A percentile compares a stretch with the other conserved stretches of the same genome.
Conservation (phyloP, 2,113 vertebrate genomes). For the Sebastes fasciatus region DNA sequence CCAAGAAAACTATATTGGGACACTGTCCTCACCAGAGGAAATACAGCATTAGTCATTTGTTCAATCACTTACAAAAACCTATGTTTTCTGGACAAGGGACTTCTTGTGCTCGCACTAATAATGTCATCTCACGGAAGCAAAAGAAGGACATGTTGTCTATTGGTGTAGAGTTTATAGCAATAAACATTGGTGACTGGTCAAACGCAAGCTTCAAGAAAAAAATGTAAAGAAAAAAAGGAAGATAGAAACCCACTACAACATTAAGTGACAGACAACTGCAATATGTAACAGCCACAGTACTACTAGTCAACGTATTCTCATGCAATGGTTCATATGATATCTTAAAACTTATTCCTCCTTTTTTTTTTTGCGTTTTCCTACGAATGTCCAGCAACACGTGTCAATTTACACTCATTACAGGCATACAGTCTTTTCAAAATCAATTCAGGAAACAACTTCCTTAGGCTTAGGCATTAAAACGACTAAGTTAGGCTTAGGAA, state of each 20-base stretch:
- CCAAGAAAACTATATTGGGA: not conserved
- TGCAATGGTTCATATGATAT: too few relatives aligned
- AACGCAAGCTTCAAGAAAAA: not conserved
- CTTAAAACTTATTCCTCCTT: too few relatives aligned
- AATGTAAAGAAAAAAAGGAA: not conserved
- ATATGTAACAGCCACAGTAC: not conserved
- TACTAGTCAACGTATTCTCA: too few relatives aligned
- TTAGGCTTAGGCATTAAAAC: too few relatives aligned
- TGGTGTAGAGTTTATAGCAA: not conserved
- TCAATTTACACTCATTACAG: too few relatives aligned
- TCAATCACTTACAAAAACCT: not conserved
- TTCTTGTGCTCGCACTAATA: not conserved
- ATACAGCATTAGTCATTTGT: too few relatives aligned
- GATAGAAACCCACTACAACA: not conserved
- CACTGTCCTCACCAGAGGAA: not conserved
- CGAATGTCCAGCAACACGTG: too few relatives aligned
- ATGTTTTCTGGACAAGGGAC: not conserved
- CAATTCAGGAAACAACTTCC: too few relatives aligned
- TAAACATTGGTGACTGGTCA: not conserved
- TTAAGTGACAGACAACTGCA: not conserved
- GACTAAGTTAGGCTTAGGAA: too few relatives aligned
- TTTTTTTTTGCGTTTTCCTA: too few relatives aligned
- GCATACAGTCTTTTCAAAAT: too few relatives aligned
- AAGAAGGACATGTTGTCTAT: not conserved
- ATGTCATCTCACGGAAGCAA: not conserved